Percentiles rank a stretch among this genome's conserved stretches.
Conservation (phyloP, 2,797 vertebrate species). For the Pangasius mekongensis region DNA sequence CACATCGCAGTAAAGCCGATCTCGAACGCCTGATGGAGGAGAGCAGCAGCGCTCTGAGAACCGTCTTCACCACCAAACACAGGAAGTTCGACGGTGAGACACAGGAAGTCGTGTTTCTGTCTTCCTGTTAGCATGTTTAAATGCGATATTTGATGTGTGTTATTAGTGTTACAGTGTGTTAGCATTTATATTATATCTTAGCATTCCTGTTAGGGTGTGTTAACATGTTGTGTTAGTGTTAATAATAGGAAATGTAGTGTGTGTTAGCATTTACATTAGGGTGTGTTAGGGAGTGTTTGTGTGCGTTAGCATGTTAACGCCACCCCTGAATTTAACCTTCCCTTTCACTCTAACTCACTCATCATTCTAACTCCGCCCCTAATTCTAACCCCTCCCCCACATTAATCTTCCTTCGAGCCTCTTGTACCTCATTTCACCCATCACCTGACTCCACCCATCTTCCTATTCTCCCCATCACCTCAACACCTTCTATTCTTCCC, state of each 20-base stretch:
- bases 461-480: not conserved
- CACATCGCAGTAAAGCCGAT: conserved; percentile 91
- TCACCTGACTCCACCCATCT: not conserved
- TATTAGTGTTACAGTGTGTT: not conserved
- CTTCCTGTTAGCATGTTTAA: not conserved
- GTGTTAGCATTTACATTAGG: not conserved
- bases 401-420: not conserved
- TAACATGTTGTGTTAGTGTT: not conserved
- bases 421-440: not conserved
- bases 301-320: not conserved
- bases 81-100: conserved; percentile 95
- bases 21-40: conserved; percentile 91
- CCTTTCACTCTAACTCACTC: not conserved
- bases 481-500: not conserved
- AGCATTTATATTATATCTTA: not conserved
- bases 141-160: not conserved
- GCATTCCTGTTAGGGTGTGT: not conserved
- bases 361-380: not conserved
- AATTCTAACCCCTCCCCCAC: not conserved
- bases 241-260: not conserved
- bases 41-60: conserved; percentile 85
- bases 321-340: not conserved
- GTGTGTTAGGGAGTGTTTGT: not conserved
- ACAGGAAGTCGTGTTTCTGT: conserved; percentile 8
- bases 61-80: conserved; percentile 89